Evolutionary conservation across 2,113 vertebrate species (phyloP), one percentile per base, ranked within the genome.

Genomic region (Myanophis thanlyinensis): DNA sequence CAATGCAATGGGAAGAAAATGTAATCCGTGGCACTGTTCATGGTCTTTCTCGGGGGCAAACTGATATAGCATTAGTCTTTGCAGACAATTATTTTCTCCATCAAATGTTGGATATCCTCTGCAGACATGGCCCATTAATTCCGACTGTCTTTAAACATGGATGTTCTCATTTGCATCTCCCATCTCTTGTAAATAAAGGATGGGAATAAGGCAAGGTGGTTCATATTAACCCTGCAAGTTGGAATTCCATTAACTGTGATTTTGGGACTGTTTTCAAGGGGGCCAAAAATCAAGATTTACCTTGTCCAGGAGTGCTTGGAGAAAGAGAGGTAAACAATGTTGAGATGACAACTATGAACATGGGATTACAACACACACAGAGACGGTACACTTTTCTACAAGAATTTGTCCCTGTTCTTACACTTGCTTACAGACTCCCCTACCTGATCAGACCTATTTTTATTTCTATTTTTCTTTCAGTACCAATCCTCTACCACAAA

Each of bases 1-100:
- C 84, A 62, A 90, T 90, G 85, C n/a, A 90, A 94, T 94, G 94
- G 92, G 94, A 92, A 88, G 80, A 87, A 93, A 94, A 89, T 91
- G 5, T 87, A 51, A 49, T 51, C 9, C 1, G 2, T 89, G 30
- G 49, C 89, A 87, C 85, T 87, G 1, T 59, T 87, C 27, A 12
- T 22, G 92, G 49, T 35, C 12, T 94, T 62, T 2, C 0, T 22
- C 4, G 48, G 88, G 51, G 20, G 86, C 22, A 91, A 91, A 13
- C 0, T 80, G 73, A 80, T 80, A 80, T 8, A 44, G 7, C 22
- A 80, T 80, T 40, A 80, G 35, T 40, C 30, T 62, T 62, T 73
- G n/a, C 62, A 73, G n/a, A 35, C 13, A 73, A 35, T 73, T 73
- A 73, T 40, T 80, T 80, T 80, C 35, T 22, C 35, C 73, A 80